These are phyloP conservation scores for Rattus rattus DNA, from an alignment of 2,113 vertebrate genomes.

Conservation along the genomic window DNA sequence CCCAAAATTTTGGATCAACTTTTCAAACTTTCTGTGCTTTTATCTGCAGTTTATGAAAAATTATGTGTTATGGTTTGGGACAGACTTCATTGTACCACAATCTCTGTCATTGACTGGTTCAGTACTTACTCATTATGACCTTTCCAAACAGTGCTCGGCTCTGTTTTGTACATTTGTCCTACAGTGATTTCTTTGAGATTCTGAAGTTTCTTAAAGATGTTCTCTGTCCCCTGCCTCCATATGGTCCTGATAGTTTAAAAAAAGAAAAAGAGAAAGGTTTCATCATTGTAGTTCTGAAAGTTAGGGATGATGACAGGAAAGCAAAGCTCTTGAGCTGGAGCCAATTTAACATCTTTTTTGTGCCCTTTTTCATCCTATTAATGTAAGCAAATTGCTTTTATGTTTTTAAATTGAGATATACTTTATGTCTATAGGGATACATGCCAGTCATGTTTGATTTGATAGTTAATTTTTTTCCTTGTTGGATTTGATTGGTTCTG, in stretches of 20 bases:
- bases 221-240: background rate
- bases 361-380: background rate
- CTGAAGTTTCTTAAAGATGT: background rate
- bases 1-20: background rate
- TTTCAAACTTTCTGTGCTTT: background rate
- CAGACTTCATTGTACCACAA: background rate
- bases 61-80: background rate
- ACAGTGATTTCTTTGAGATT: background rate
- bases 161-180: background rate
- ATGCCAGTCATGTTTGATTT: background rate
- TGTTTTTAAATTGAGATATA: background rate
- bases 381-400: background rate
- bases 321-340: background rate
- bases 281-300: background rate
- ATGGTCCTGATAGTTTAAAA: background rate
- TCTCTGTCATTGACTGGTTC: background rate
- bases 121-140: background rate
- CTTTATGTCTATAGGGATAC: background rate
- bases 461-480: background rate
- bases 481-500: background rate
- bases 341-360: background rate
- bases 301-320: background rate
- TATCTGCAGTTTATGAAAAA: background rate
- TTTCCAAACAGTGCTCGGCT: background rate
- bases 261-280: background rate